Evolutionary conservation across 2,888 invertebrate genomes (phyloP), one percentile per base, ranked within the genome.

Genomic region (Frankliniella intonsa): DNA sequence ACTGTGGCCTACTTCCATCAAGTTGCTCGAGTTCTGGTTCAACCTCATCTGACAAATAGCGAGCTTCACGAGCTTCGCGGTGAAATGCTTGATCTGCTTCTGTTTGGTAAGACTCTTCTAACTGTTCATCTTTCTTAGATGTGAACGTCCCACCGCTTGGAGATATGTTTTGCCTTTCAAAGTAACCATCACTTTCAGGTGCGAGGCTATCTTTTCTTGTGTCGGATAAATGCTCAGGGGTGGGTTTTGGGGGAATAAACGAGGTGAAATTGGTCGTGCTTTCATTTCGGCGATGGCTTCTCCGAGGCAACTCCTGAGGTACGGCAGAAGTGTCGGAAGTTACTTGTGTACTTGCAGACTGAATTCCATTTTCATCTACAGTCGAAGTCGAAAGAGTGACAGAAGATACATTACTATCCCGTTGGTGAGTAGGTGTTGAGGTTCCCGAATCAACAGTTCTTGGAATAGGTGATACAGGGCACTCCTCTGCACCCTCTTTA

Each of bases 241-340:
- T 82, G 49, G 83, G 83, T 51, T 83, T 83, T 25, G 84, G 83
- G 49, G 85, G 85, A 51, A 86, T 84, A 83, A 83, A 84, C 7
- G 85, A 84, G 80, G 86, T 84, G 51, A 85, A 85, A 84, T 88
- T 88, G 82, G 87, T 87, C 10, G 90, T 89, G 84, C 91, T 92
- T 83, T 91, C 92, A 82, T 87, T 89, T 25, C 91, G 88, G 83
- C 91, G 89, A 83, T 76, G 69, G 92, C 92, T 5, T 91, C 90
- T 25, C 1, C 69, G 69, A 2, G 69, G 69, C 12, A 25, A 25
- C 1, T 76, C 69, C 22, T 19, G 22, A 69, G 69, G 7, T 12
- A 25, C 9, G 22, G 69, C 11, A 9, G 69, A 5, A 80, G 88
- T 86, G 84, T 88, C 87, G n/a, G 91, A 90, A 49, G 89, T 90